Conservation (phyloP, 1,140 invertebrate genomes). For the Ceratosolen fusciceps region DNA sequence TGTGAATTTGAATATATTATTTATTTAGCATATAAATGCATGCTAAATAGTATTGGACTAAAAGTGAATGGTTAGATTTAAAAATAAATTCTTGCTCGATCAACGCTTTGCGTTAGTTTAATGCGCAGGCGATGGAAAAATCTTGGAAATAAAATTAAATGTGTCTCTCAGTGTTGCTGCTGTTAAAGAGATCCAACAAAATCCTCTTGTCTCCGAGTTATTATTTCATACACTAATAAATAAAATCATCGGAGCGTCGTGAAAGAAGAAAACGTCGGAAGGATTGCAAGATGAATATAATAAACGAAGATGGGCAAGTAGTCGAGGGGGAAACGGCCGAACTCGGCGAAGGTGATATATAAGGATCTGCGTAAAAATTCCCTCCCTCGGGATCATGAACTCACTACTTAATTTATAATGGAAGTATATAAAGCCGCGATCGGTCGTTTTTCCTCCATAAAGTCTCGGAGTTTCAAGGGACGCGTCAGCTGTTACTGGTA, state of each 20-base stretch:
- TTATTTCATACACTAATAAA: not conserved
- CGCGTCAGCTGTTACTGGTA: constrained; percentile 44
- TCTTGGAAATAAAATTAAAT: constrained; percentile 3
- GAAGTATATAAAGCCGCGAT: not conserved
- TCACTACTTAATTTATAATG: constrained; percentile 25
- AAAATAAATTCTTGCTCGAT: too few relatives aligned
- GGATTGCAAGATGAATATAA: not conserved
- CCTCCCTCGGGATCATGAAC: not conserved
- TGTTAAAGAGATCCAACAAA: too few relatives aligned
- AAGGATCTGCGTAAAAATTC: too few relatives aligned
- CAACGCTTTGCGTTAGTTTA: too few relatives aligned
- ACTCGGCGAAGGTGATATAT: too few relatives aligned
- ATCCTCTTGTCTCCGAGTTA: not conserved
- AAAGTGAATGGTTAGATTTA: too few relatives aligned
- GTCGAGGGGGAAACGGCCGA: not conserved
- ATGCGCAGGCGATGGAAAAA: too few relatives aligned
- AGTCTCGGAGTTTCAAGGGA: not conserved
- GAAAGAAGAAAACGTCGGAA: not conserved
- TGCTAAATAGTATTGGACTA: too few relatives aligned
- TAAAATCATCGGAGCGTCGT: not conserved
- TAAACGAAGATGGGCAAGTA: not conserved
- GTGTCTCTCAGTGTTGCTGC: not conserved
- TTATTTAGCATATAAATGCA: too few relatives aligned
- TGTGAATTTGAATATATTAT: too few relatives aligned
- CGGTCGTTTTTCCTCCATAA: not conserved